phyloP scores from a whole-genome alignment of 2,888 invertebrate species.

The Caenorhabditis sp. region DNA sequence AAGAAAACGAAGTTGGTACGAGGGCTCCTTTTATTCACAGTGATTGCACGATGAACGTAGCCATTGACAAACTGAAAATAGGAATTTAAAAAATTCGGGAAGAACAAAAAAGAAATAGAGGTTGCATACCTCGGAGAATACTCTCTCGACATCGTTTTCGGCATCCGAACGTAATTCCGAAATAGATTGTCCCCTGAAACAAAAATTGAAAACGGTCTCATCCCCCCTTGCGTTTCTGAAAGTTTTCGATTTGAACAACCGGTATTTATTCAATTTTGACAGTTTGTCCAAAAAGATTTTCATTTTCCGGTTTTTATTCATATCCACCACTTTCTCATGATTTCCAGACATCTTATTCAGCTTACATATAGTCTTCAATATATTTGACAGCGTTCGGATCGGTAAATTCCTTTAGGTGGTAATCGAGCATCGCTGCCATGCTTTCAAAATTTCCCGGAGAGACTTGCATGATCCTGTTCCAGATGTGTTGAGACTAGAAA shows the following conservation, averaged over 20 bases:
- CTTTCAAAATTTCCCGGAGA: not conserved
- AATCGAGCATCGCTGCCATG: not conserved
- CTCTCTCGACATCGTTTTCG: slow-evolving; percentile 33
- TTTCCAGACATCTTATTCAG: no score
- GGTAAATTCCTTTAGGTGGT: not conserved
- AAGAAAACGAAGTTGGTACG: not conserved
- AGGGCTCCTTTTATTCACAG: no score
- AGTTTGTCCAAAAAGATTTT: no score
- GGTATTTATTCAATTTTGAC: no score
- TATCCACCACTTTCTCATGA: no score
- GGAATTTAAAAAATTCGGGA: no score
- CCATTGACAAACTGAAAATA: not conserved
- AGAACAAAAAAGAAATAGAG: no score
- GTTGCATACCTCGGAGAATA: no score
- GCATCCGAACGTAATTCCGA: slow-evolving; percentile 14
- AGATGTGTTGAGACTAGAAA: not conserved
- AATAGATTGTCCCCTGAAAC: slow-evolving; percentile 24
- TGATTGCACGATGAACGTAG: no score
- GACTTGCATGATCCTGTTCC: not conserved
- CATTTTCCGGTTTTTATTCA: no score
- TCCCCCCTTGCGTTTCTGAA: not conserved
- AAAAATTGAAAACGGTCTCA: not conserved
- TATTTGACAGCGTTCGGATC: not conserved
- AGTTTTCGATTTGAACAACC: not conserved
- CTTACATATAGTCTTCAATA: slow-evolving; percentile 28